These are phyloP conservation scores for Ischnus inquisitorius DNA, from an alignment of 2,888 invertebrate species.

Conservation along the genomic window DNA sequence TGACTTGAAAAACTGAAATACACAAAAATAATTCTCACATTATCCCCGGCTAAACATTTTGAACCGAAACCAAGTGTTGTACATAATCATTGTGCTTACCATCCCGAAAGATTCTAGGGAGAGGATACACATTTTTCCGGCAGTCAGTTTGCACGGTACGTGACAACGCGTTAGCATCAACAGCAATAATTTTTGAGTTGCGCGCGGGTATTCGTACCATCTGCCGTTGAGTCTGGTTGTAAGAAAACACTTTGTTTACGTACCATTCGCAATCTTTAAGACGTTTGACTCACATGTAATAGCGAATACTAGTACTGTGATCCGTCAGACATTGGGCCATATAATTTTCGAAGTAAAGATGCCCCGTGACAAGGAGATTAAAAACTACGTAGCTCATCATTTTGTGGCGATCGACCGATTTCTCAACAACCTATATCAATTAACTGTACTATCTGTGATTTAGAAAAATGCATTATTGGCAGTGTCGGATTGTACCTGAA, in stretches of 20 bases:
- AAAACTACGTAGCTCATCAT: background rate
- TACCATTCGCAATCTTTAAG: background rate
- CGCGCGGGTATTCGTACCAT: conserved; percentile 21
- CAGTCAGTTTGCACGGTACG: conserved; percentile 22
- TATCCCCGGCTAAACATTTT: background rate
- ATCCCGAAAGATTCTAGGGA: conserved; percentile 27
- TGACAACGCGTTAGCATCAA: conserved; percentile 24
- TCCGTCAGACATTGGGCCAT: conserved; percentile 27
- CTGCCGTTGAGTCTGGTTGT: conserved; percentile 1
- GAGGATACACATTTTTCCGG: conserved; percentile 32
- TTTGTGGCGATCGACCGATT: background rate
- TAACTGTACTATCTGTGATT: background rate
- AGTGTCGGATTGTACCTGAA: conserved; percentile 10
- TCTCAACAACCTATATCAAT: background rate
- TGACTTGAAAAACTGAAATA: conserved; percentile 23
- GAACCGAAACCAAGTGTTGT: background rate
- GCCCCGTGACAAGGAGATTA: background rate
- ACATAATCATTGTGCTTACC: conserved; percentile 23
- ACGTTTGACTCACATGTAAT: conserved; percentile 12
- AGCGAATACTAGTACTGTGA: conserved; percentile 18
- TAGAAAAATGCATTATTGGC: background rate
- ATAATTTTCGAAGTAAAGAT: conserved; percentile 41
- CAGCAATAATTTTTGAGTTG: conserved; percentile 14
- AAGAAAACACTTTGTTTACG: background rate
- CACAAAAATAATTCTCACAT: background rate